Conservation (phyloP, 2,888 invertebrate species). For the Alsophila aescularia region DNA sequence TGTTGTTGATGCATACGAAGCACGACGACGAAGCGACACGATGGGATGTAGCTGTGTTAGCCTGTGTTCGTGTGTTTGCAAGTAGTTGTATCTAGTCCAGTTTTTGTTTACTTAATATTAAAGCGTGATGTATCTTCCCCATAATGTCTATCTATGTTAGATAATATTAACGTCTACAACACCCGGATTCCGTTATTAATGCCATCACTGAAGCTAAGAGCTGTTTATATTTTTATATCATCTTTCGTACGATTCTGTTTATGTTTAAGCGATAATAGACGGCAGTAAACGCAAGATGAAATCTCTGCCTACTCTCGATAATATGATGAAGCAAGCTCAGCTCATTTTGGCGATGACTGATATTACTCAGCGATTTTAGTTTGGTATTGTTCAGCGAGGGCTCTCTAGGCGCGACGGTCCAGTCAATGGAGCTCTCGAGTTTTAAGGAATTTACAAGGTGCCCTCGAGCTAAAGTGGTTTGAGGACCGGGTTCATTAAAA, state of each 20-base stretch:
- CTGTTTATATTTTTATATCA: constrained; percentile 41
- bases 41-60: too few species aligned
- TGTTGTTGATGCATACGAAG: too few species aligned
- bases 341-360: constrained; percentile 29
- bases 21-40: too few species aligned
- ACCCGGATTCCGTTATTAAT: constrained; percentile 38
- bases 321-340: constrained; percentile 17
- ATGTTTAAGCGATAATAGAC: constrained; percentile 31
- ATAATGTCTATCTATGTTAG: too few species aligned
- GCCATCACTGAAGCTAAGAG: constrained; percentile 37
- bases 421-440: constrained; percentile 43
- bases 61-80: too few species aligned
- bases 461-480: constrained; percentile 44
- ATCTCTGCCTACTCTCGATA: constrained; percentile 13
- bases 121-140: too few species aligned
- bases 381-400: constrained; percentile 41
- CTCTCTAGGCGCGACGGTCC: constrained; percentile 37
- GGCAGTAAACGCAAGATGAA: constrained; percentile 28
- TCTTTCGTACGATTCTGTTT: constrained; percentile 37
- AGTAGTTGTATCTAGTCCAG: too few species aligned
- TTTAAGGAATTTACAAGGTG: constrained; percentile 52
- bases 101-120: too few species aligned
- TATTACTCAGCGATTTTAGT: constrained; percentile 45
- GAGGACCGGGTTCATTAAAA: constrained; percentile 34
- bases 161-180: too few species aligned